phyloP scores from a whole-genome alignment of 1,140 invertebrate genomes.

The Drosophila insularis region DNA sequence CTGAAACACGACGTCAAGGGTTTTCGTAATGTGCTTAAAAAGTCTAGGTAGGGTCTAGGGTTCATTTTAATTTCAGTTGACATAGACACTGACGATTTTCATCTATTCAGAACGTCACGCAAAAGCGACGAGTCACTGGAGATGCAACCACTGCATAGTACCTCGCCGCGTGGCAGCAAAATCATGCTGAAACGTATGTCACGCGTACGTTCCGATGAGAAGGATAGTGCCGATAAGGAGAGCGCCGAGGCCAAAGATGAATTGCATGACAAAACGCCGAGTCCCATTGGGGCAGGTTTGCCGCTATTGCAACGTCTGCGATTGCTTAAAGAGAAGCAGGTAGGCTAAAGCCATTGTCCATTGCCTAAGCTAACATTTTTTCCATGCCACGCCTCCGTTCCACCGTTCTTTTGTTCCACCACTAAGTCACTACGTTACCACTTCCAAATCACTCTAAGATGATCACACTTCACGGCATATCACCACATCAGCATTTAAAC shows the following conservation, averaged over 20 bases:
- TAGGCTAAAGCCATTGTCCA: constrained; percentile 81
- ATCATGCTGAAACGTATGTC: constrained; percentile 87
- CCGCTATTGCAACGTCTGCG: constrained; percentile 90
- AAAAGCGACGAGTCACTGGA: constrained; percentile 87
- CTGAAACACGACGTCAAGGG: constrained; percentile 92
- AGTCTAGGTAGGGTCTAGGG: constrained; percentile 83
- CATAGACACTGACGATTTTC: no score
- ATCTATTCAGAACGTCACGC: constrained; percentile 77
- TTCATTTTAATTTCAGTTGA: neutral
- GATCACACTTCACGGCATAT: constrained; percentile 17
- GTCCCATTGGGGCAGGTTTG: constrained; percentile 90
- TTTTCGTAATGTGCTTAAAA: constrained; percentile 86
- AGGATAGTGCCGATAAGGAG: constrained; percentile 82
- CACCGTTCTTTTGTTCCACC: constrained; percentile 8
- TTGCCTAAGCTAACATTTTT: constrained; percentile 11
- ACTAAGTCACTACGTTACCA: neutral
- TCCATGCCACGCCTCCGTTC: constrained; percentile 1
- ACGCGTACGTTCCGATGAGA: constrained; percentile 87
- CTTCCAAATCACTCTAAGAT: constrained; percentile 23
- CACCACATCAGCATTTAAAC: neutral
- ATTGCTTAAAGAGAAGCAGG: constrained; percentile 92
- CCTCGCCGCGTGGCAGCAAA: constrained; percentile 81
- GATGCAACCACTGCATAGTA: constrained; percentile 85
- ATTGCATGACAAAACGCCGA: constrained; percentile 85
- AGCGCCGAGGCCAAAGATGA: constrained; percentile 84